Conservation (phyloP, 2,113 vertebrate species). For the Pachypanchax playfairii region DNA sequence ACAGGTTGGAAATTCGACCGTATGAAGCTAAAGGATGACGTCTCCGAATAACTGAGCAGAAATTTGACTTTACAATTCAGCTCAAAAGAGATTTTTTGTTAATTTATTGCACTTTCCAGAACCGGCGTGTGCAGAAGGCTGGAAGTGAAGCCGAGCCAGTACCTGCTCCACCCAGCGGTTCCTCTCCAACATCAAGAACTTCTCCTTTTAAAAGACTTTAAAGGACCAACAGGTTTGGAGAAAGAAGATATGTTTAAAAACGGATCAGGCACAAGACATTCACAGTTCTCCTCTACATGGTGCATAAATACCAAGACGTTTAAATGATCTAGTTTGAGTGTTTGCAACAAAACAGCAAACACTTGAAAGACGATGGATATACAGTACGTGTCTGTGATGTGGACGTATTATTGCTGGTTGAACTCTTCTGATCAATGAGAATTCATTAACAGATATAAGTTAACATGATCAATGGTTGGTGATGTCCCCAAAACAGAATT, state of each 20-base stretch:
- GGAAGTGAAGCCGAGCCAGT: no score
- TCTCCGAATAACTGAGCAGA: conserved; percentile 21
- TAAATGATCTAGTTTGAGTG: no score
- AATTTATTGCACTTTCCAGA: conserved; percentile 71
- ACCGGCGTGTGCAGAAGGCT: no score
- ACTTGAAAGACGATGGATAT: no score
- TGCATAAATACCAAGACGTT: conserved; percentile 47
- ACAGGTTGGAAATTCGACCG: no score
- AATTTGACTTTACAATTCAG: conserved; percentile 31
- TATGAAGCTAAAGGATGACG: conserved; percentile 10
- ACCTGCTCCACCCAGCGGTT: no score
- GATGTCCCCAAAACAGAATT: no score
- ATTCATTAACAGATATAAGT: no score
- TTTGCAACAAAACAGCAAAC: no score
- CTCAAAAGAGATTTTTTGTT: conserved; percentile 25
- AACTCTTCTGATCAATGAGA: conserved; percentile 25
- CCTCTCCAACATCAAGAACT: conserved; percentile 19
- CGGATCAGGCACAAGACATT: conserved; percentile 72
- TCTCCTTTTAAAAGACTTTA: conserved; percentile 35
- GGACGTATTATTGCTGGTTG: conserved; percentile 64
- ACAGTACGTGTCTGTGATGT: conserved; percentile 3
- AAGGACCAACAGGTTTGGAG: conserved; percentile 28
- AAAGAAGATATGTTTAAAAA: conserved; percentile 50
- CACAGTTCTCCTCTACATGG: conserved; percentile 66
- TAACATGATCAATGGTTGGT: no score